These are phyloP conservation scores for Rhagium mordax DNA, from an alignment of 2,888 invertebrate genomes.

Conservation along the genomic window DNA sequence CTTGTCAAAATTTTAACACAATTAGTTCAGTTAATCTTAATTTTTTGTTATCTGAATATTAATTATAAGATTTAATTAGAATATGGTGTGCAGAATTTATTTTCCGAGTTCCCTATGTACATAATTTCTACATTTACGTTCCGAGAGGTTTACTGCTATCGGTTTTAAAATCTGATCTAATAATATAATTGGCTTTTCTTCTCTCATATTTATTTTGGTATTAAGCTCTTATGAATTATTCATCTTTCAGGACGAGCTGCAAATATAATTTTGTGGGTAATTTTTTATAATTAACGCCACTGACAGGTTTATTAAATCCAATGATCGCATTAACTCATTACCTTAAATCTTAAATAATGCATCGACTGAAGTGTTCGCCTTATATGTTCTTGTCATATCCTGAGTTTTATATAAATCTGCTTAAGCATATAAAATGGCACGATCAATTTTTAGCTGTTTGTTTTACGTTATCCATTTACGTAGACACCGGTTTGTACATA, in stretches of 20 bases:
- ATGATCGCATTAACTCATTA: constrained; percentile 46
- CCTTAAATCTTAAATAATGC: constrained; percentile 47
- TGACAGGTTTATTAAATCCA: constrained; percentile 46
- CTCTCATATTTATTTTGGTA: not conserved
- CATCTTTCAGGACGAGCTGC: constrained; percentile 11
- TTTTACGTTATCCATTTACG: not conserved
- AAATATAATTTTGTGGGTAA: constrained; percentile 23
- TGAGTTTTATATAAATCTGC: constrained; percentile 31
- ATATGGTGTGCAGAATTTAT: not conserved
- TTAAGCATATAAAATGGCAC: constrained; percentile 14
- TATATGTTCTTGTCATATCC: constrained; percentile 47
- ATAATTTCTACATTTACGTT: not conserved
- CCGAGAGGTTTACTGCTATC: not conserved
- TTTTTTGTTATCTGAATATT: constrained; percentile 15
- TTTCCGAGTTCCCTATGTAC: not conserved
- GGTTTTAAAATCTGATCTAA: not conserved
- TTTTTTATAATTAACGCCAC: constrained; percentile 44
- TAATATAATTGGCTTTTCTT: not conserved
- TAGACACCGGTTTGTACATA: constrained; percentile 30
- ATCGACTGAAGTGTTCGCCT: constrained; percentile 44
- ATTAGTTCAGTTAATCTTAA: constrained; percentile 21
- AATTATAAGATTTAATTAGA: constrained; percentile 20
- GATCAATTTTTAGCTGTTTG: constrained; percentile 31
- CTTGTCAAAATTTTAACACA: constrained; percentile 29
- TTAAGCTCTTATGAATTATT: constrained; percentile 30